These are phyloP conservation scores for Bursaphelenchus mucronatus DNA, from an alignment of 1,140 invertebrate species.

Conservation along the genomic window DNA sequence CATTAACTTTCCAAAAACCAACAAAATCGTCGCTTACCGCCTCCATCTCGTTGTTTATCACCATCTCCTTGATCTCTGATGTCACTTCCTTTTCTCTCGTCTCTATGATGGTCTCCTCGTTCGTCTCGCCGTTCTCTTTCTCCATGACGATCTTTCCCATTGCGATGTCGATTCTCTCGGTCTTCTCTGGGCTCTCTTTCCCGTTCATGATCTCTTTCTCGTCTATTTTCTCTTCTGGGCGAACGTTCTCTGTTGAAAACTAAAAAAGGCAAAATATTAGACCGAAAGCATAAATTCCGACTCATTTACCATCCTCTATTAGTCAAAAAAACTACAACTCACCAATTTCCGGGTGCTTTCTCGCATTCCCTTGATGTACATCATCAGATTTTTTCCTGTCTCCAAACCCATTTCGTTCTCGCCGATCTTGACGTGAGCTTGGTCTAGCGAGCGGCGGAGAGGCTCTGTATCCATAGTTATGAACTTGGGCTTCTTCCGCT, in stretches of 20 bases:
- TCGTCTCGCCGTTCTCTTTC: background rate
- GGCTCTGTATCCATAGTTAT: conserved; percentile 10
- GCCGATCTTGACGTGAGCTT: background rate
- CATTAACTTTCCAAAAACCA: too few relatives aligned
- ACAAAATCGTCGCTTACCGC: too few relatives aligned
- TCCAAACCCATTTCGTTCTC: background rate
- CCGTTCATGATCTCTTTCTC: background rate
- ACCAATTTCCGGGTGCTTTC: background rate
- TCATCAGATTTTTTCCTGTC: background rate
- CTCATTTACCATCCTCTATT: background rate
- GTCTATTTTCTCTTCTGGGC: background rate
- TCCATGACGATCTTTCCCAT: background rate
- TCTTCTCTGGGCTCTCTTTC: background rate
- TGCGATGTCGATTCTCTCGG: background rate
- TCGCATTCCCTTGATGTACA: background rate
- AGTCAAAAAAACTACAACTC: background rate
- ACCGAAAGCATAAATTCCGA: too few relatives aligned
- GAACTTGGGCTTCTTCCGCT: background rate
- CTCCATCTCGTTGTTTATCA: too few relatives aligned
- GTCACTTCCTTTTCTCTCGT: too few relatives aligned
- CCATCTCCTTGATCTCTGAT: too few relatives aligned
- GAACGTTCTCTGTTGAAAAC: background rate
- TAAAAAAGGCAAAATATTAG: too few relatives aligned
- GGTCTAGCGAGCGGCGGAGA: background rate
- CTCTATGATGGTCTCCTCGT: too few relatives aligned